Base-by-base conservation (phyloP, 2,113 vertebrate genomes). In the Silurus meridionalis region DNA sequence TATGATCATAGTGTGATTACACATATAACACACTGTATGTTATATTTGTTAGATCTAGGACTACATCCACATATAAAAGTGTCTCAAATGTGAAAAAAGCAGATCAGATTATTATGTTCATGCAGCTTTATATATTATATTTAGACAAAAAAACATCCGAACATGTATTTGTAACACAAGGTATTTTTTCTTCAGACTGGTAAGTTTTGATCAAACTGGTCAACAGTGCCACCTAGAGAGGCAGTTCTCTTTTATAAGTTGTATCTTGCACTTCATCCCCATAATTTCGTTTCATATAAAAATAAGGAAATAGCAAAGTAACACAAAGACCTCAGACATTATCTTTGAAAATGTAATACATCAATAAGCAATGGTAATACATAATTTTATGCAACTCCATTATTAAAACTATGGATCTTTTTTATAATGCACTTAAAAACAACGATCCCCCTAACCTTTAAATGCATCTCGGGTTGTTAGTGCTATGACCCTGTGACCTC, bases 221-320 rank as follows among this genome's bases (percentile, higher is more conserved):
- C 93, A 93, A 94, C 91, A 94, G 90, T 93, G 93, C 94, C 95
- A 91, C 92, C 95, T 83, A 93, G 85, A 91, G 94, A 55, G 25
- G 74, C 21, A 15, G 11, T 86, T 86, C 53, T 57, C 79, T 11
- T 81, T 86, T 69, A 9, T 87, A 37, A 88, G 10, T 57, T 77
- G 37, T 52, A 15, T 50, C 4, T 66, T 66, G 9, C 2, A 46
- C n/a, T 63, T 72, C 13, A 19, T 23, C 23, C 21, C 69, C 28
- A 15, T 60, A n/a, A 46, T 5, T 83, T 55, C 23, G 37, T 67
- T 46, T 77, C 17, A 61, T 2, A 72, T 37, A 37, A 37, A 77
- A 52, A 74, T 8, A 8, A 17, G 1, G 4, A 79, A 28, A 28
- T n/a, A 57, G 7, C 19, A 57, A 79, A 79, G 50, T 53, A 77